Evolutionary conservation across 2,888 invertebrate genomes (phyloP).

Genomic region (Cantharis nigra): DNA sequence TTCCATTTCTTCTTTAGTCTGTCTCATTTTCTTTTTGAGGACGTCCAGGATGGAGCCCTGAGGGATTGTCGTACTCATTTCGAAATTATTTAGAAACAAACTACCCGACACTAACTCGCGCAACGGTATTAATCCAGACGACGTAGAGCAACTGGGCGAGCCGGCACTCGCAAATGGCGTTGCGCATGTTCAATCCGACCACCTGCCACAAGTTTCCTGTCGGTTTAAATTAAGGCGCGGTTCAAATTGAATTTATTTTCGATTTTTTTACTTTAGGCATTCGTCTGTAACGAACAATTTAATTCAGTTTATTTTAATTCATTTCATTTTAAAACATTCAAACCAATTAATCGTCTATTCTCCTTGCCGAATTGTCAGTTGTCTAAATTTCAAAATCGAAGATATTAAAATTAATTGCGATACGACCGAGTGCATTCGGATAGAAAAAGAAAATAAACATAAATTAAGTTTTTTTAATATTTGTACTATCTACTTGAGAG

Average conservation of each 20-base stretch:
- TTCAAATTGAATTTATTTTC: conserved; percentile 17
- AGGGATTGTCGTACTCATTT: conserved; percentile 87
- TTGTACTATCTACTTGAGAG: too few relatives aligned
- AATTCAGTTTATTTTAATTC: not conserved
- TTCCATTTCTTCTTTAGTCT: conserved; percentile 98
- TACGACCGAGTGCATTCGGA: too few relatives aligned
- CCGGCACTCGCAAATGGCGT: conserved; percentile 52
- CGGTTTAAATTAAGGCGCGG: conserved; percentile 32
- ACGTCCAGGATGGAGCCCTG: conserved; percentile 95
- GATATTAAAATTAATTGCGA: too few relatives aligned
- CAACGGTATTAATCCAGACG: conserved; percentile 33
- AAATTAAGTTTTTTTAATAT: not conserved
- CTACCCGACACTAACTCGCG: conserved; percentile 33
- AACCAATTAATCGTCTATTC: not conserved
- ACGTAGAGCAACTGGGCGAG: conserved; percentile 53
- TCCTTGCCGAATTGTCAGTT: not conserved
- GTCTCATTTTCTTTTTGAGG: conserved; percentile 99
- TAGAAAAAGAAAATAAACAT: not conserved
- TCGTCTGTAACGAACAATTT: conserved; percentile 4
- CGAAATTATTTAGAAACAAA: conserved; percentile 22
- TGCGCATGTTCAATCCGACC: conserved; percentile 46
- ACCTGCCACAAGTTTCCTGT: conserved; percentile 44
- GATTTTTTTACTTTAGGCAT: conserved; percentile 12
- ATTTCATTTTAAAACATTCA: not conserved
- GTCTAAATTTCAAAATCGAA: not conserved